A percentile compares a stretch with the other conserved stretches of the same genome.
These are phyloP conservation scores for Cyclina sinensis DNA, from an alignment of 1,140 invertebrate species.

Conservation along the genomic window DNA sequence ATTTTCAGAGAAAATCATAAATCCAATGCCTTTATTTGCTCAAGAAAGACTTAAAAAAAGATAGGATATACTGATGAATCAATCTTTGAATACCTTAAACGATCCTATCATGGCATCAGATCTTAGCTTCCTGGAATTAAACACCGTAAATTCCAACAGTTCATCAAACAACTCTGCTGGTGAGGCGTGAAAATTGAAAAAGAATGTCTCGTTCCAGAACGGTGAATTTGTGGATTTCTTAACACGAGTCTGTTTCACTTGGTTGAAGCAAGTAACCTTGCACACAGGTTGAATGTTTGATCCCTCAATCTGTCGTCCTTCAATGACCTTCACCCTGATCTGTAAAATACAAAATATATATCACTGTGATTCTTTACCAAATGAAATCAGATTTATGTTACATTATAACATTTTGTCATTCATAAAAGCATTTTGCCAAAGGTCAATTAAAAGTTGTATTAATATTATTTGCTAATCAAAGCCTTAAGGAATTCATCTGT, in stretches of 20 bases:
- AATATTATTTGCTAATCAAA: too few species aligned
- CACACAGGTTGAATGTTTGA: slow-evolving; percentile 87
- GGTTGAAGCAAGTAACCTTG: slow-evolving; percentile 84
- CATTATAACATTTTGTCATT: too few species aligned
- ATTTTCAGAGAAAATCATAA: too few species aligned
- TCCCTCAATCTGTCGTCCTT: slow-evolving; percentile 87
- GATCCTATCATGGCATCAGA: slow-evolving; percentile 87
- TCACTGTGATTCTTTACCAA: too few species aligned
- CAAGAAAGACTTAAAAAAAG: too few species aligned
- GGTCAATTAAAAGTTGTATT: too few species aligned
- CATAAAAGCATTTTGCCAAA: too few species aligned
- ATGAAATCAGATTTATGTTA: too few species aligned
- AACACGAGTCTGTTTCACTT: slow-evolving; percentile 86
- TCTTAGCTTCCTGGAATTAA: slow-evolving; percentile 85
- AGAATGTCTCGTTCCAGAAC: slow-evolving; percentile 88
- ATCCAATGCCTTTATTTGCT: too few species aligned
- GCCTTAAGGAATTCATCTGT: too few species aligned
- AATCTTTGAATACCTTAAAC: slow-evolving; percentile 85
- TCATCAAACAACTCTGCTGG: slow-evolving; percentile 87
- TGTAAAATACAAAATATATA: too few species aligned
- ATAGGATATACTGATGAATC: too few species aligned
- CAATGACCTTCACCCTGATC: slow-evolving; percentile 87
- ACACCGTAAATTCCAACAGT: slow-evolving; percentile 79
- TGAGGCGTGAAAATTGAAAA: slow-evolving; percentile 87
- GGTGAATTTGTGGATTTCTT: slow-evolving; percentile 87